Base-by-base conservation (phyloP, 2,113 vertebrate genomes). In the Illadopsis cleaveri region DNA sequence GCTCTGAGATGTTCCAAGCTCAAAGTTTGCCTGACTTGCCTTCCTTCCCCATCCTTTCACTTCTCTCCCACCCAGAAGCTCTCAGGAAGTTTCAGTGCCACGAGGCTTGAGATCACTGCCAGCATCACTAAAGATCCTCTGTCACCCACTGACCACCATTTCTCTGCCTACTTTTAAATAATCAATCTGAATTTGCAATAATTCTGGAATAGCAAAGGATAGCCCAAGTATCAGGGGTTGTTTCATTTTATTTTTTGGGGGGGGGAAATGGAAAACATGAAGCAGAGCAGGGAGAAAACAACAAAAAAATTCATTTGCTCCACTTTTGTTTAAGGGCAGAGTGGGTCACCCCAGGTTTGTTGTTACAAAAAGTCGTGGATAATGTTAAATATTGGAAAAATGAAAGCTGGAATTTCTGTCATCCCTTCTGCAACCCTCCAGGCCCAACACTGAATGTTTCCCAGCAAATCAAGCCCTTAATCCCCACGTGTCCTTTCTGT, bases 191-290 rank as follows among this genome's bases (percentile, higher is more conserved):
- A 30, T 15, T 24, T 30, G 20, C 33, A 31, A 1, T 12, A 31
- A 69, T 22, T 53, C 54, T 15, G 30, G 37, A 62, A 30, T 1
- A 21, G 15, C 54, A 45, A 27, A 72, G 21, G 14, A 25, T 0
- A 21, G 22, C 3, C 28, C 47, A 72, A 31, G 22, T 19, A 47
- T 10, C 48, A 28, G 23, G 3, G 9, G 64, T 21, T 27, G 24
- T 22, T 51, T 44, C 15, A 28, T 3, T 80, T 86, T 22, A 42
- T 53, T 75, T 35, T 35, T 60, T 9, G 8, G 9, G 12, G 37
- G 2, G 4, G 3, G 3, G 3, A 28, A 28, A 2, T 1, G 6
- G 24, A 44, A 73, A 86, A 21, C 0, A 5, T 0, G 20, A 58
- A 72, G 62, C 22, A 60, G 44, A 40, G 31, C 0, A 15, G 20